These are phyloP conservation scores for Leiothrix lutea DNA, from an alignment of 2,113 vertebrate genomes.

Conservation along the genomic window DNA sequence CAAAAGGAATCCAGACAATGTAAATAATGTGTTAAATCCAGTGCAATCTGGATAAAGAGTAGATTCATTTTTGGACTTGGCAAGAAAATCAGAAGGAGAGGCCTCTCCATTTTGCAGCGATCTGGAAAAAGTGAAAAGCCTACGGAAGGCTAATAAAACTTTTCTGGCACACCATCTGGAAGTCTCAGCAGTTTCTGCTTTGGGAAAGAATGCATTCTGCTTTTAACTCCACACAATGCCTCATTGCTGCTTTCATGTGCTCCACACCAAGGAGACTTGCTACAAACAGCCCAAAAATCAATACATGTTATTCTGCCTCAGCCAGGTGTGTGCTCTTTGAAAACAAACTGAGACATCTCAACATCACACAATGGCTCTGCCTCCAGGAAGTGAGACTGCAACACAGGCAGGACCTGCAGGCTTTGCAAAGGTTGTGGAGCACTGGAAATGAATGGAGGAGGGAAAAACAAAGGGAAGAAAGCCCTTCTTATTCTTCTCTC, in stretches of 20 bases:
- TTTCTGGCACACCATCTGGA: background rate
- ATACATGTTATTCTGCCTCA: background rate
- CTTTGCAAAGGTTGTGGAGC: background rate
- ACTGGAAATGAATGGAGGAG: background rate
- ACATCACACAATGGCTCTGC: background rate
- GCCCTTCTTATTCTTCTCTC: background rate
- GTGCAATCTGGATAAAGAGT: conserved; percentile 15
- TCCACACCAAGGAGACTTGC: background rate
- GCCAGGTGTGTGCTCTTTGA: background rate
- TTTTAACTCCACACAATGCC: conserved; percentile 47
- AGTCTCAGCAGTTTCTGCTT: conserved; percentile 1
- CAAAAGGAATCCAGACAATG: background rate
- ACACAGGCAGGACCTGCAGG: background rate
- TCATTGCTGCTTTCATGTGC: conserved; percentile 20
- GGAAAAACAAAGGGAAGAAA: conserved; percentile 18
- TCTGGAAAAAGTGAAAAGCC: conserved; percentile 29
- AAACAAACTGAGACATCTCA: conserved; percentile 2
- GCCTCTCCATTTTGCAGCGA: background rate
- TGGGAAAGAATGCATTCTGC: background rate
- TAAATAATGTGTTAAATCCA: conserved; percentile 14
- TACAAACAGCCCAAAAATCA: background rate
- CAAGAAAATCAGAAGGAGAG: conserved; percentile 4
- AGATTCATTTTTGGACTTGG: conserved; percentile 49
- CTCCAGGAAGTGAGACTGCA: background rate
- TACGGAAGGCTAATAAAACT: background rate